A percentile compares a stretch with the other conserved stretches of the same genome.
These are phyloP conservation scores for Coccyzus lansbergi DNA, from an alignment of 2,797 vertebrate species.

Conservation along the genomic window DNA sequence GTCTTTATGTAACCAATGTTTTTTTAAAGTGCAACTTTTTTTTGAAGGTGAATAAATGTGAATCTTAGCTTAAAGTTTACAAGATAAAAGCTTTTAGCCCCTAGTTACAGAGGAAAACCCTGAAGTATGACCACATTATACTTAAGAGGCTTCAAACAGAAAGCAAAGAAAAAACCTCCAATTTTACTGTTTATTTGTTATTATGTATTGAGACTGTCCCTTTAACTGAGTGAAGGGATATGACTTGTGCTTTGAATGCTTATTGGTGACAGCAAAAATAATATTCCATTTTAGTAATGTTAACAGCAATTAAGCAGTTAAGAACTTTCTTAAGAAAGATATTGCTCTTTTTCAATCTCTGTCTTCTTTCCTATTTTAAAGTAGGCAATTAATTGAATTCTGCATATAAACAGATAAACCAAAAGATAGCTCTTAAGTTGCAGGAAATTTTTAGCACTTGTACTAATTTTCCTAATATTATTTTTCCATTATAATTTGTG, in stretches of 20 bases:
- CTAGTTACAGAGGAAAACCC: not conserved
- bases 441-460: not conserved
- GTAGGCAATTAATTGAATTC: not conserved
- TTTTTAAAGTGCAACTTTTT: not conserved
- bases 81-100: not conserved
- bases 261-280: not conserved
- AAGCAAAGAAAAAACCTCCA: not conserved
- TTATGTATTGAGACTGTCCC: not conserved
- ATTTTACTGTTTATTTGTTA: not conserved
- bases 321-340: too few relatives aligned
- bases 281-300: not conserved
- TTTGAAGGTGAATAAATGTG: not conserved
- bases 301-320: not conserved
- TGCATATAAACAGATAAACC: not conserved
- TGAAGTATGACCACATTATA: not conserved
- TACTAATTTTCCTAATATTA: not conserved
- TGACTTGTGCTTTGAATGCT: not conserved
- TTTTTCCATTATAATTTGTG: not conserved
- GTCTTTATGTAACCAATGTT: not conserved
- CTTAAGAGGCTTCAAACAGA: not conserved
- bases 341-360: not conserved
- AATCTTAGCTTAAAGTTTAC: not conserved
- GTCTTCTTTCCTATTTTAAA: not conserved
- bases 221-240: not conserved
- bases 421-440: not conserved